Percentiles rank a stretch among this genome's conserved stretches.
Conservation (phyloP, 2,797 vertebrate species). For the Sebastes elongatus region DNA sequence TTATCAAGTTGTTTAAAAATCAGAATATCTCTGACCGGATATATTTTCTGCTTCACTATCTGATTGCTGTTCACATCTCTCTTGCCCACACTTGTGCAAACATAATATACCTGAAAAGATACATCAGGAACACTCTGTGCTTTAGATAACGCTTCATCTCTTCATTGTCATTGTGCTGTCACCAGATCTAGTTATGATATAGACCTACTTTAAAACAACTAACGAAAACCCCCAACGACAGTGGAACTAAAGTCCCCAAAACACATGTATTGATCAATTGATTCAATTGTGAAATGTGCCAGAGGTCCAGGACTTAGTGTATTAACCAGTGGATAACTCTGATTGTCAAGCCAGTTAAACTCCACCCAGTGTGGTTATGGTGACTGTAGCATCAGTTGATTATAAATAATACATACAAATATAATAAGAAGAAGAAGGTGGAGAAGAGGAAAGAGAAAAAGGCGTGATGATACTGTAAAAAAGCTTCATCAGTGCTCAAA, state of each 20-base stretch:
- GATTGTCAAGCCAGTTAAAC: not conserved
- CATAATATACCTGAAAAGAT: not conserved
- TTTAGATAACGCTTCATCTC: not conserved
- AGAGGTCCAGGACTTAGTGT: not conserved
- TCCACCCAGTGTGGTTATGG: not conserved
- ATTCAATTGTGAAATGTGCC: not conserved
- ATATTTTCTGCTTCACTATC: slow-evolving; percentile 21
- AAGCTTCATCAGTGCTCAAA: not conserved
- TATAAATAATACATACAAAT: not conserved
- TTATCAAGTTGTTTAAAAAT: not conserved
- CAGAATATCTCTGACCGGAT: not conserved
- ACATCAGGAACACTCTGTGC: not conserved
- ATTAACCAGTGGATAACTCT: not conserved
- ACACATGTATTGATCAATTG: not conserved
- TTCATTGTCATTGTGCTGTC: not conserved
- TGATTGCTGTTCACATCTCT: slow-evolving; percentile 6
- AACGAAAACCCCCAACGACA: not conserved
- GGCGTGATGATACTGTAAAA: fast-evolving
- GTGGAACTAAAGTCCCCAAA: not conserved
- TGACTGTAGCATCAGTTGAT: not conserved
- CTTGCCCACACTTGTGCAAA: not conserved
- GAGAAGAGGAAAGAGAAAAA: not conserved
- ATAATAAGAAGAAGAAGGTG: not conserved
- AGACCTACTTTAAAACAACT: not conserved
- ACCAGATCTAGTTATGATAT: not conserved